These are phyloP conservation scores for Helostoma temminkii DNA, from an alignment of 2,797 vertebrate genomes.

Conservation along the genomic window DNA sequence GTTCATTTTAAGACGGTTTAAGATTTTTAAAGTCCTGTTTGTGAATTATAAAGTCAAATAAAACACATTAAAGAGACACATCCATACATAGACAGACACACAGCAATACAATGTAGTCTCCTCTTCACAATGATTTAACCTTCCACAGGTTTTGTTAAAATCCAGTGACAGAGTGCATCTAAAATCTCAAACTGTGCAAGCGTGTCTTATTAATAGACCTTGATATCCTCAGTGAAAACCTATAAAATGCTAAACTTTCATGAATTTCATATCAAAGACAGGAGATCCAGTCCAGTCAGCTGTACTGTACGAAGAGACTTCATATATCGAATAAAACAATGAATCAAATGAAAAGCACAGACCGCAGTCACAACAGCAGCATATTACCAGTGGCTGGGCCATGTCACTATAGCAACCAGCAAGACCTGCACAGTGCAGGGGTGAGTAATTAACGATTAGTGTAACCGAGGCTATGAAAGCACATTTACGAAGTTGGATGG, in stretches of 20 bases:
- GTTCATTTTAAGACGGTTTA: slow-evolving; percentile 9
- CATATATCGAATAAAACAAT: slow-evolving; percentile 4
- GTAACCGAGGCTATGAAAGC: slow-evolving; percentile 78
- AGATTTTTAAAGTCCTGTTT: no score
- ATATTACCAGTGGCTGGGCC: slow-evolving; percentile 30
- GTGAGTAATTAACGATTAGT: slow-evolving; percentile 79
- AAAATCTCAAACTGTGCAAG: no score
- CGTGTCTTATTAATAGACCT: no score
- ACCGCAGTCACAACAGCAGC: slow-evolving; percentile 27
- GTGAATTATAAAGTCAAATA: background rate
- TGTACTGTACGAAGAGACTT: slow-evolving; percentile 8
- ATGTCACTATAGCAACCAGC: slow-evolving; percentile 73
- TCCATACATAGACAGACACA: background rate
- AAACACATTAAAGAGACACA: background rate
- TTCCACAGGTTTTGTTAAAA: no score
- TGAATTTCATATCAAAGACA: slow-evolving; percentile 3
- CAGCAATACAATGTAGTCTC: no score
- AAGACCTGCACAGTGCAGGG: slow-evolving; percentile 51
- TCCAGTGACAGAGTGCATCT: no score
- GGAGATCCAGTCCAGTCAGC: slow-evolving; percentile 13
- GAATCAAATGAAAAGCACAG: slow-evolving; percentile 6
- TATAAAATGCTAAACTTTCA: background rate
- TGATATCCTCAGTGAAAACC: background rate
- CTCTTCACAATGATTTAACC: no score
- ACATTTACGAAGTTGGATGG: slow-evolving; percentile 74